Evolutionary conservation across 2,797 vertebrate species (phyloP).

Genomic region (Sebastes diaconus): DNA sequence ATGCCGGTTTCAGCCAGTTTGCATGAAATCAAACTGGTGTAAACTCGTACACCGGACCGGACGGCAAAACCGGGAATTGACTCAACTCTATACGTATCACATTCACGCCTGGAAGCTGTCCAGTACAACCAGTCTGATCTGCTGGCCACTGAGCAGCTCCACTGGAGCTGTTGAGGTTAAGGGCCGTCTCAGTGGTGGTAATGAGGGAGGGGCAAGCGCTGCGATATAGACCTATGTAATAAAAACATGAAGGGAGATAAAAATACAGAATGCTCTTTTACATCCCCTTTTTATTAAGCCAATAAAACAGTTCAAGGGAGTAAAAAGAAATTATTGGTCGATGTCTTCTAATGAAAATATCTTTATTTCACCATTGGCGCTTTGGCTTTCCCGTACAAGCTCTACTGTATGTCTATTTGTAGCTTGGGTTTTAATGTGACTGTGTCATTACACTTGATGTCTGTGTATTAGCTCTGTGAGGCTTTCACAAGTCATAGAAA

Average conservation of each 20-base stretch:
- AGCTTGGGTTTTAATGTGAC: constrained; percentile 23
- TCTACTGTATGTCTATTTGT: constrained; percentile 1
- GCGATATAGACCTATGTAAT: neutral
- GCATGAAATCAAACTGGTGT: too few relatives aligned
- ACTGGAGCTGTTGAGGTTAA: neutral
- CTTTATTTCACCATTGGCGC: constrained; percentile 3
- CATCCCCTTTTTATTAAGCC: constrained; percentile 19
- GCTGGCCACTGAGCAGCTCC: neutral
- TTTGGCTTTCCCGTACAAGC: neutral
- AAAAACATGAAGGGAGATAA: constrained; percentile 35
- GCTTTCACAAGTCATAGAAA: constrained; percentile 35
- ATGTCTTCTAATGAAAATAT: constrained; percentile 27
- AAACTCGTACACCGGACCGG: fast-evolving
- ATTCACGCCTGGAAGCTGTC: too few relatives aligned
- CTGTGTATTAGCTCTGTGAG: constrained; percentile 13
- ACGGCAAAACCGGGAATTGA: too few relatives aligned
- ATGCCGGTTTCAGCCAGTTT: too few relatives aligned
- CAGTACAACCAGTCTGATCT: too few relatives aligned
- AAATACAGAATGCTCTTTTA: constrained; percentile 37
- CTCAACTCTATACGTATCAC: too few relatives aligned
- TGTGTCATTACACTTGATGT: constrained; percentile 31
- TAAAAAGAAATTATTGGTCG: neutral
- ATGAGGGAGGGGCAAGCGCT: neutral
- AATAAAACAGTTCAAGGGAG: constrained; percentile 14
- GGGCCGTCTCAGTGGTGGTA: neutral